These are phyloP conservation scores for Dolichoris vasculosae DNA, from an alignment of 1,140 invertebrate genomes.

Conservation along the genomic window DNA sequence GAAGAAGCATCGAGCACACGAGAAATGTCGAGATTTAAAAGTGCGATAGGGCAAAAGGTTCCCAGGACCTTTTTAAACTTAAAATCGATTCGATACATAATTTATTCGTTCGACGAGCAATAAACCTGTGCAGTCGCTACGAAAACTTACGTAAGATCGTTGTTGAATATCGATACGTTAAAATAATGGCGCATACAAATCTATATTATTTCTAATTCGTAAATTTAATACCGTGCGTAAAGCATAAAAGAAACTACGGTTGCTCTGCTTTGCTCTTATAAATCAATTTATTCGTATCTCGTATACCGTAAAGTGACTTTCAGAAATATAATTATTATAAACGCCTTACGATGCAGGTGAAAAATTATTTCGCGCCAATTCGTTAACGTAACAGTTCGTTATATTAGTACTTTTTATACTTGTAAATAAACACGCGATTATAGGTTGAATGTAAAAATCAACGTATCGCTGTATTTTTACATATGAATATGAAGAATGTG, in stretches of 20 bases:
- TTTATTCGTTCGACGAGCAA: constrained; percentile 40
- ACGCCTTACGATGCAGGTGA: background rate
- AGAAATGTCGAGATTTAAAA: constrained; percentile 43
- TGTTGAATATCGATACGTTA: background rate
- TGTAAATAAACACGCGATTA: background rate
- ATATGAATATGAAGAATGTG: background rate
- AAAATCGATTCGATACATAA: constrained; percentile 37
- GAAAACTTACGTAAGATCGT: background rate
- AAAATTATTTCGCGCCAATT: background rate
- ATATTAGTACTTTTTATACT: too few relatives aligned
- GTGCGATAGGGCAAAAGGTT: constrained; percentile 48
- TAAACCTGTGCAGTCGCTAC: constrained; percentile 11
- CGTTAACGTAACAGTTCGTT: background rate
- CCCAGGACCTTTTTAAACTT: constrained; percentile 35
- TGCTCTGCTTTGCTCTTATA: background rate
- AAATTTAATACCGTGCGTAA: background rate
- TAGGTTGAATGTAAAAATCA: background rate
- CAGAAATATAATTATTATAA: background rate
- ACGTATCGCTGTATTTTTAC: too few relatives aligned
- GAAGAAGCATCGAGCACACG: background rate
- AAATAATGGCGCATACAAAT: background rate
- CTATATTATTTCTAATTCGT: background rate
- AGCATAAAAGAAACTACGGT: background rate
- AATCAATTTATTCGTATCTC: background rate
- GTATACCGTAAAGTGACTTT: background rate